Evolutionary conservation across 2,113 vertebrate species (phyloP).

Genomic region (Montifringilla adamsi): DNA sequence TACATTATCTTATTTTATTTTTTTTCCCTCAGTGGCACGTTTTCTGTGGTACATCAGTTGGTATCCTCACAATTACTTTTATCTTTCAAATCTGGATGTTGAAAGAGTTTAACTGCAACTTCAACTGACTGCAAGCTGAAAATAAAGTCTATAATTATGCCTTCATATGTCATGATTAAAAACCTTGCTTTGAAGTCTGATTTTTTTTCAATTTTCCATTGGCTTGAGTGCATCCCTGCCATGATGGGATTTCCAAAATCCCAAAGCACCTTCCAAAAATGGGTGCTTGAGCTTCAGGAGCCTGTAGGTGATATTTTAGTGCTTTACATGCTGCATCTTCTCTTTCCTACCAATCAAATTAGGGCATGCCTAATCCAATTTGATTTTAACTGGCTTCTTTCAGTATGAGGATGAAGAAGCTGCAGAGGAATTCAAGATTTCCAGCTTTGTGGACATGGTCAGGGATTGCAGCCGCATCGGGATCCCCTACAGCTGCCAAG

Average conservation of each 20-base stretch:
- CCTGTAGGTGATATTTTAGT: neutral
- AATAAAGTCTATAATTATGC: neutral
- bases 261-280: neutral
- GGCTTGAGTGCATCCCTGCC: neutral
- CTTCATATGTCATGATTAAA: neutral
- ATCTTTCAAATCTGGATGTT: neutral
- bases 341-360: neutral
- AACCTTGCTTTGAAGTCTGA: neutral
- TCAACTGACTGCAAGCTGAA: neutral
- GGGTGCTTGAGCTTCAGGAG: neutral
- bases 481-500: constrained; percentile 90
- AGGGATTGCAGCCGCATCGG: constrained; percentile 89
- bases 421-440: constrained; percentile 96
- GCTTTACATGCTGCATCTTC: neutral
- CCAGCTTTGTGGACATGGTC: constrained; percentile 97
- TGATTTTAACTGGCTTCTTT: neutral
- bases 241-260: neutral
- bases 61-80: neutral
- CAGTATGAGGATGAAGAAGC: constrained; percentile 97
- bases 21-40: neutral
- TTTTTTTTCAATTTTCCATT: neutral
- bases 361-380: neutral
- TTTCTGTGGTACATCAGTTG: neutral
- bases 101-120: neutral
- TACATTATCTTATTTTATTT: neutral